Evolutionary conservation across 2,888 invertebrate species (phyloP).

Genomic region (Phyllotreta cruciferae): DNA sequence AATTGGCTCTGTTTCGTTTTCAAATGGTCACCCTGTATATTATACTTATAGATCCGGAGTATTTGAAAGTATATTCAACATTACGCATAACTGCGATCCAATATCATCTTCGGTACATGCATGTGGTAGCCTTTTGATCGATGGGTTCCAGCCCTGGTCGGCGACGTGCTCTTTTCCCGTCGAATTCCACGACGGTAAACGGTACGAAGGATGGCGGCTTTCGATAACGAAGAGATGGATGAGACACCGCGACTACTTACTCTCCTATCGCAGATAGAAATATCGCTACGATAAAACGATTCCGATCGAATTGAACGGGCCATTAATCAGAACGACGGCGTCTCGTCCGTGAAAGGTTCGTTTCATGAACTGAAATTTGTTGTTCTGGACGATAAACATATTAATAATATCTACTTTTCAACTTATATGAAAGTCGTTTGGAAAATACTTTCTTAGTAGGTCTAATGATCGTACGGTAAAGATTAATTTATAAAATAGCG

Average conservation of each 20-base stretch:
- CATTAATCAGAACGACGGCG: constrained; percentile 30
- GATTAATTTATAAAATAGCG: too few species aligned
- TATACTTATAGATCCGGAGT: too few species aligned
- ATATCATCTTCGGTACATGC: too few species aligned
- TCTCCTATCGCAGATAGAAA: constrained; percentile 26
- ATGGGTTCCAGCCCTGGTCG: constrained; percentile 32
- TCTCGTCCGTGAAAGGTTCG: constrained; percentile 20
- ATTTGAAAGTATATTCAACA: too few species aligned
- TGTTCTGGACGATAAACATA: constrained; percentile 23
- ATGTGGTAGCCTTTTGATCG: constrained; percentile 28
- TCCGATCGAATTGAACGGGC: constrained; percentile 29
- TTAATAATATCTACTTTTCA: background rate
- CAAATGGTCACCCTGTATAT: too few species aligned
- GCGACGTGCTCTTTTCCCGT: constrained; percentile 5
- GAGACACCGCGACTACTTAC: constrained; percentile 29
- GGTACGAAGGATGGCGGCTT: constrained; percentile 28
- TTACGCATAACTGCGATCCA: too few species aligned
- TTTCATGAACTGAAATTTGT: constrained; percentile 9
- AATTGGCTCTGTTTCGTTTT: too few species aligned
- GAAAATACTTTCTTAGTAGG: too few species aligned
- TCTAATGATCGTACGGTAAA: too few species aligned
- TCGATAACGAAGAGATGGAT: constrained; percentile 30
- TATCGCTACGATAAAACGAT: constrained; percentile 34
- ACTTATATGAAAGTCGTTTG: background rate
- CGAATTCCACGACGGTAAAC: constrained; percentile 21